Evolutionary conservation across 2,888 invertebrate species (phyloP).

Genomic region (Belgica antarctica): DNA sequence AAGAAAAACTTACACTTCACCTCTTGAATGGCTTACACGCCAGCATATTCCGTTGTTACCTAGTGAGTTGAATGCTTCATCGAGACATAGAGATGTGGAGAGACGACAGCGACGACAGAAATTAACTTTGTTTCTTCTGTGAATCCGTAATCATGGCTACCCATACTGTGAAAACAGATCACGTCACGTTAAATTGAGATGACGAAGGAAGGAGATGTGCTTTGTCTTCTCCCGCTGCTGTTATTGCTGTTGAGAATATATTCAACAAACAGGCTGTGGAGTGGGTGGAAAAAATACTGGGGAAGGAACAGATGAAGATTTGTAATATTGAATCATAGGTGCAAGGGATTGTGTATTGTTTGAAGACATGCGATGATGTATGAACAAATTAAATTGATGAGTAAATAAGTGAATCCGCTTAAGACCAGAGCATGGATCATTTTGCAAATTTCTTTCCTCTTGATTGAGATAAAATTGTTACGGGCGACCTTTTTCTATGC

Average conservation of each 20-base stretch:
- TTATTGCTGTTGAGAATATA: constrained; percentile 16
- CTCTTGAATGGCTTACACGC: too few relatives aligned
- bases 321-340: neutral
- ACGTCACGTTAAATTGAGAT: constrained; percentile 13
- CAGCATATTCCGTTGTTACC: too few relatives aligned
- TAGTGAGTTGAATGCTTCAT: neutral
- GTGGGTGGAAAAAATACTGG: neutral
- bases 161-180: constrained; percentile 14
- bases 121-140: neutral
- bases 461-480: too few relatives aligned
- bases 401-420: neutral
- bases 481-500: too few relatives aligned
- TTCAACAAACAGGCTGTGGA: constrained; percentile 20
- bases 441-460: neutral
- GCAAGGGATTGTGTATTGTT: constrained; percentile 16
- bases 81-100: too few relatives aligned
- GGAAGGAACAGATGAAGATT: constrained; percentile 1
- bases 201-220: neutral
- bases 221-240: neutral
- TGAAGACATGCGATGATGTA: constrained; percentile 14
- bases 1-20: too few relatives aligned
- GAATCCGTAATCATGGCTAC: neutral
- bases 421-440: neutral
- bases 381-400: constrained; percentile 40
- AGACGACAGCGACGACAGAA: neutral